Evolutionary conservation across 2,797 vertebrate genomes (phyloP), one percentile per base, ranked within the genome.

Genomic region (Aplochiton taeniatus): DNA sequence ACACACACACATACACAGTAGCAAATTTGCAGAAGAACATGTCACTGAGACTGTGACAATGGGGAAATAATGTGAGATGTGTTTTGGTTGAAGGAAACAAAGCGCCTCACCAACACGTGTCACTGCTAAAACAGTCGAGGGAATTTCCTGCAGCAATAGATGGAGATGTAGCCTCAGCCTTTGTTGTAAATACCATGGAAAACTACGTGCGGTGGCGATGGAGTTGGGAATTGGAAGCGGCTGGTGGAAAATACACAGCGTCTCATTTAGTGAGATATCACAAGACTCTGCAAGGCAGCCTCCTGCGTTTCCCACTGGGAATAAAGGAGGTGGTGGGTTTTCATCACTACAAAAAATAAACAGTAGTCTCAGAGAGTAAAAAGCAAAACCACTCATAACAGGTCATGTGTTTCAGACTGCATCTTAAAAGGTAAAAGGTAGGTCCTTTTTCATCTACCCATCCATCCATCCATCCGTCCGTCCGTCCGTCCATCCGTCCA

Each of bases 81-180:
- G 65, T 75, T 75, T 52, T 71, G 59, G 16, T 73, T 74, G 64
- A 76, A 70, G 62, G 68, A 65, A 76, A 57, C 20, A 31, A 58
- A 65, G 57, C 51, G 18, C 61, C 55, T 67, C 31, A 3, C 31
- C 31, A 31, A 20, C 53, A 48, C 47, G 58, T 66, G 11, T 41
- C 52, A 18, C 63, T 74, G 70, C 74, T 69, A 79, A 69, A 61
- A 61, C 68, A 73, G 69, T 54, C 46, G 53, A 18, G n/a, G 4
- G 1, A 45, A 47, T 52, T 75, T 77, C 69, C 70, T 6, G 45
- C 63, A 73, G 58, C 75, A 78, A 69, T 4, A 58, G 70, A 71
- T 42, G 66, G 57, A 61, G 69, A 51, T 19, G 19, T 69, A 12
- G 59, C 65, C 68, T 48, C 56, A 54, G 52, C 65, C 42, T 56